Percentiles rank a stretch among this genome's conserved stretches.
Evolutionary conservation across 1,140 invertebrate genomes (phyloP).

Genomic region (Streblospio benedicti): DNA sequence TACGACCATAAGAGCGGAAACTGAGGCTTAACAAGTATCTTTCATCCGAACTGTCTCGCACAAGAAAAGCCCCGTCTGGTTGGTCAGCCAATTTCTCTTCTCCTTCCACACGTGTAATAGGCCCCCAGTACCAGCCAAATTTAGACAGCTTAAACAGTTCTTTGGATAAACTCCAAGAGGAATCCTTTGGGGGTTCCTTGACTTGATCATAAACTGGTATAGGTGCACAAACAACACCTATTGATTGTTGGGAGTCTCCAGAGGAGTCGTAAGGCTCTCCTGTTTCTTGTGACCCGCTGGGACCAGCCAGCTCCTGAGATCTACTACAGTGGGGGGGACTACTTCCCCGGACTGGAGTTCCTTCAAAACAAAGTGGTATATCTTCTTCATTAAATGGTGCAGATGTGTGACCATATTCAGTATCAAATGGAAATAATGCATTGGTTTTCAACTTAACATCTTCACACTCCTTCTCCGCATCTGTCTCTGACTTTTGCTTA

Average conservation of each 20-base stretch:
- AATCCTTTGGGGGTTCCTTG: slow-evolving; percentile 18
- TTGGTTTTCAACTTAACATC: no score
- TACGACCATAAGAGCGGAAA: slow-evolving; percentile 65
- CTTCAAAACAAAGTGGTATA: not conserved
- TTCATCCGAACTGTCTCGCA: slow-evolving; percentile 65
- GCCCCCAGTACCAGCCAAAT: slow-evolving; percentile 62
- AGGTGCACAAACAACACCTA: not conserved
- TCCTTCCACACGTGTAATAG: slow-evolving; percentile 55
- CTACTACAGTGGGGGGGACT: not conserved
- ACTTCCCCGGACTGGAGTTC: not conserved
- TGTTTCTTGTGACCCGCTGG: not conserved
- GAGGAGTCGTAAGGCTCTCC: not conserved
- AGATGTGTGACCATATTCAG: slow-evolving; percentile 16
- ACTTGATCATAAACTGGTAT: slow-evolving; percentile 21
- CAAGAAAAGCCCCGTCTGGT: slow-evolving; percentile 68
- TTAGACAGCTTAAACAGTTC: slow-evolving; percentile 55
- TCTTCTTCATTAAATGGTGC: slow-evolving; percentile 8
- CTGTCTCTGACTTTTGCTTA: no score
- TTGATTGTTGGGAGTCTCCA: not conserved
- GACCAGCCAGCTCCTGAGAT: not conserved
- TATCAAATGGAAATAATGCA: slow-evolving; percentile 12
- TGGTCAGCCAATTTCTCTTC: slow-evolving; percentile 58
- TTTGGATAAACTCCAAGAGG: slow-evolving; percentile 49
- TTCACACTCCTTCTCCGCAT: no score
- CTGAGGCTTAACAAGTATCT: slow-evolving; percentile 61